Evolutionary conservation across 2,113 vertebrate genomes (phyloP), one percentile per base, ranked within the genome.

Genomic region (Oryzias javanicus): DNA sequence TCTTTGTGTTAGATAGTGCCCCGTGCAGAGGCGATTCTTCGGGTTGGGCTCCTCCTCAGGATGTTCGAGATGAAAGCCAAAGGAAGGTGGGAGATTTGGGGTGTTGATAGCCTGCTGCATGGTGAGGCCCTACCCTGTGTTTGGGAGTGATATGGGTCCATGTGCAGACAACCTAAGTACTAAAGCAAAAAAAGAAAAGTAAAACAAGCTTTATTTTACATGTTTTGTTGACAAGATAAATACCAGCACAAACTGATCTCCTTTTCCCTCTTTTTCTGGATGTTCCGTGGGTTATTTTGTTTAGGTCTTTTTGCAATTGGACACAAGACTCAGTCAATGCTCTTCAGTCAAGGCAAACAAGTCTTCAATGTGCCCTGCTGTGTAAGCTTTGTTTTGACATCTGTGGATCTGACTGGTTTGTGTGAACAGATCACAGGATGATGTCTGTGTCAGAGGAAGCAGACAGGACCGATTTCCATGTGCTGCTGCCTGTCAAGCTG

Each of bases 391-490:
- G 50, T 46, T 65, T 65, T 55, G 70, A 46, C 47, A 54, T 45
- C 54, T 41, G 64, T 16, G 7, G 55, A 54, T 59, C 64, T 78
- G 74, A 72, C 60, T 67, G 67, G 79, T 77, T 74, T 40, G 17
- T 76, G 70, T 56, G 56, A 72, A 59, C 24, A 18, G 40, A 72
- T 60, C 48, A 20, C 3, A 64, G 16, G 41, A 60, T 4, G 65
- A 40, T 22, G 54, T 55, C 52, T 22, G 64, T 60, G 89, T 91
- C 89, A 99, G 56, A 98, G 92, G 86, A 99, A 99, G 92, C 97
- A 99, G 35, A 98, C 94, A 0, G 91, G 92, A 45, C 95, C 93
- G 42, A 93, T 91, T 89, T 99, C 95, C 72, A 98, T 29, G 70
- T 91, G 92, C 64, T 57, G 91, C 74, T 91, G 93, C 64, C 76